Conservation (phyloP, 2,113 vertebrate species). For the Pipra filicauda region DNA sequence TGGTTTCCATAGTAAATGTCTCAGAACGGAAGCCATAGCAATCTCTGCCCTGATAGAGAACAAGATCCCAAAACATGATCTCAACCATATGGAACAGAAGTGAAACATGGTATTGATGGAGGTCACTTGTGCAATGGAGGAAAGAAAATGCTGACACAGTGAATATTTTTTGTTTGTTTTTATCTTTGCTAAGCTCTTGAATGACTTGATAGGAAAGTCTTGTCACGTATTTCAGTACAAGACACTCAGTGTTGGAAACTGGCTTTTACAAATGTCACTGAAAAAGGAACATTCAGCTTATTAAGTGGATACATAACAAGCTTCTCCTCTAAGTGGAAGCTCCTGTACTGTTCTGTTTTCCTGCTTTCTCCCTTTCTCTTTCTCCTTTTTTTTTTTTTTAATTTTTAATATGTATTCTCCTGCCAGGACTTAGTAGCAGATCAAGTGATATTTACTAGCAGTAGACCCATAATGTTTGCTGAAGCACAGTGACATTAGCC, state of each 20-base stretch:
- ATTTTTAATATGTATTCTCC: neutral
- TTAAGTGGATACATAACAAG: neutral
- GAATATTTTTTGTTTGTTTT: neutral
- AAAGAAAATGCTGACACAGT: neutral
- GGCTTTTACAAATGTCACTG: neutral
- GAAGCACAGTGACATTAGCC: neutral
- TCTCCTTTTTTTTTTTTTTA: rapidly evolving
- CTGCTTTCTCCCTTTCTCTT: neutral
- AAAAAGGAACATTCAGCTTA: neutral
- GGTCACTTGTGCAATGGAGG: neutral
- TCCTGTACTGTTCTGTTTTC: neutral
- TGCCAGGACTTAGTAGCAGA: neutral
- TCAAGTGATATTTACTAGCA: neutral
- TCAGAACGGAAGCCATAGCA: neutral
- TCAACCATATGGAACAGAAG: neutral
- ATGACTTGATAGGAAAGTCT: neutral
- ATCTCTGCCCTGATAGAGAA: neutral
- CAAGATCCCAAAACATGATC: neutral
- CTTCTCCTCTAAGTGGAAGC: neutral
- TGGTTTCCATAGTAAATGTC: neutral
- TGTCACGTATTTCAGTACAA: neutral
- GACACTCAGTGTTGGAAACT: neutral
- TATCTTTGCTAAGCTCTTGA: neutral
- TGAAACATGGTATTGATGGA: neutral
- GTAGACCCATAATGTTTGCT: neutral